These are phyloP conservation scores for Helogale parvula DNA, from an alignment of 2,113 vertebrate species.

Conservation along the genomic window DNA sequence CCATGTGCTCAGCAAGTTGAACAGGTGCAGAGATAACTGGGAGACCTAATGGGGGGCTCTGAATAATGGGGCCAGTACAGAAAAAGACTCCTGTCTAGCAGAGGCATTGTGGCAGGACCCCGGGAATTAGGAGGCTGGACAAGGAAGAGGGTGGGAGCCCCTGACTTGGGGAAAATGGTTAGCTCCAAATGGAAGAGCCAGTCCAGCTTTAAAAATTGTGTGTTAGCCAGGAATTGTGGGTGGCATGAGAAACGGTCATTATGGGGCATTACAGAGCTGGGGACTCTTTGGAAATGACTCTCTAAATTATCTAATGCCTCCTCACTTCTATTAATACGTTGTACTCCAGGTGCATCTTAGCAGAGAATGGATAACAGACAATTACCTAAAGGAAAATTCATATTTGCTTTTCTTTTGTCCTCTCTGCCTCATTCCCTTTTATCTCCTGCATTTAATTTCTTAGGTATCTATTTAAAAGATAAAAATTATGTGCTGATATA, in stretches of 20 bases:
- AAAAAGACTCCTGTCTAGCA: neutral
- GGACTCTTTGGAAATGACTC: neutral
- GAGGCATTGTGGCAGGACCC: neutral
- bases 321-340: neutral
- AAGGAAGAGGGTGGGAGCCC: neutral
- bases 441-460: neutral
- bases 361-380: neutral
- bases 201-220: neutral
- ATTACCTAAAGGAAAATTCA: neutral
- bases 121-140: neutral
- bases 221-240: neutral
- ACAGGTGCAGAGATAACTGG: neutral
- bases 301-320: neutral
- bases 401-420: conserved; percentile 6
- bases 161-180: neutral
- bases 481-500: neutral
- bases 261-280: neutral
- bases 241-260: neutral
- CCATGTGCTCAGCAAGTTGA: neutral
- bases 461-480: neutral
- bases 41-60: neutral
- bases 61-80: neutral
- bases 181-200: neutral
- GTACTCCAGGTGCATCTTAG: neutral
- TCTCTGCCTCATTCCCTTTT: neutral